Conservation (phyloP, 1,140 invertebrate species). For the Bombus confusus region DNA sequence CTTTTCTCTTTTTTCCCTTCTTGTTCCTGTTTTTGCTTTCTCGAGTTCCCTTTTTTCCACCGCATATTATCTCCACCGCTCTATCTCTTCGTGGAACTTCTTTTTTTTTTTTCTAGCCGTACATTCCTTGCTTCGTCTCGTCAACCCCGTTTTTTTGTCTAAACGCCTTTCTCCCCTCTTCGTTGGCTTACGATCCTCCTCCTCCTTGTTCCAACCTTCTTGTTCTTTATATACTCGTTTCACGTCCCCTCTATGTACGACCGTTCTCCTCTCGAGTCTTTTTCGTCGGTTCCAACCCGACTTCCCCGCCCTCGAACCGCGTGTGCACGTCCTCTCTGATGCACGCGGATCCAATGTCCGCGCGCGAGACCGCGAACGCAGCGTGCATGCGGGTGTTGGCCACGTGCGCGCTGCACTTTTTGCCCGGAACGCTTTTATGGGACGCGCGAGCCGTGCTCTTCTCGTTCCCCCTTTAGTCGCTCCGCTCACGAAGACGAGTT, state of each 20-base stretch:
- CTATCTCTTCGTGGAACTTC: neutral
- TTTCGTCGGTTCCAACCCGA: neutral
- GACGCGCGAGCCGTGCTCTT: conserved; percentile 14
- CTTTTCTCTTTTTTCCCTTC: neutral
- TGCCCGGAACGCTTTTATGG: conserved; percentile 63
- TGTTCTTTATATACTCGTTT: conserved; percentile 23
- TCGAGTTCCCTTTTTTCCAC: neutral
- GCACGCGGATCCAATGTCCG: conserved; percentile 52
- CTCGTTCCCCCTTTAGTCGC: conserved; percentile 49
- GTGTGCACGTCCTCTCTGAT: conserved; percentile 46
- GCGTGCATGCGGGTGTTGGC: conserved; percentile 77
- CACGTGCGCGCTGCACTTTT: conserved; percentile 79
- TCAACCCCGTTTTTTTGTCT: neutral
- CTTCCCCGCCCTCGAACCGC: neutral
- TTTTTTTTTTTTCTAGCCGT: neutral
- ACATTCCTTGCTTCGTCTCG: conserved; percentile 4
- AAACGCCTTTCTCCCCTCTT: neutral
- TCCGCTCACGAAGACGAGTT: conserved; percentile 2
- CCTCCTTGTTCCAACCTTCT: neutral
- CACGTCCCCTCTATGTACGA: neutral
- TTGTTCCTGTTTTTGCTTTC: neutral
- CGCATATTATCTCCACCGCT: neutral
- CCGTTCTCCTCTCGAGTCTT: neutral
- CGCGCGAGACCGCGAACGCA: conserved; percentile 57
- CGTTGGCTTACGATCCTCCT: neutral